Base-by-base conservation (phyloP, 2,113 vertebrate species). In the Colius striatus region DNA sequence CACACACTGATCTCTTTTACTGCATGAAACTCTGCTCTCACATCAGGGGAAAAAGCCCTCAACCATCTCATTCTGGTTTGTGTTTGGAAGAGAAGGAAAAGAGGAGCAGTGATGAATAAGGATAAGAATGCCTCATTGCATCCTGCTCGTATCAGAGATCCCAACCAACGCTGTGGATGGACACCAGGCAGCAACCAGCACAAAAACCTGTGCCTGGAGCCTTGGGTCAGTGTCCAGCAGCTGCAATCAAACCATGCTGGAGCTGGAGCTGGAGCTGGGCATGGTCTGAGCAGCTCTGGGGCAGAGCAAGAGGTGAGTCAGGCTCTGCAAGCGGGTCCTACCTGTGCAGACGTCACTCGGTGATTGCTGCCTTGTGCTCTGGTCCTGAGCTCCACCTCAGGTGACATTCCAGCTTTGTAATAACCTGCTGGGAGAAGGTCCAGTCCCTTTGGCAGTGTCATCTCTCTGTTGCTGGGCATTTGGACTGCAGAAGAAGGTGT, bases 271-370 rank as follows among this genome's bases (percentile, higher is more conserved):
- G 38, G n/a, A n/a, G n/a, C n/a, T n/a, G n/a, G n/a, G n/a, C n/a
- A n/a, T n/a, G 45, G 29, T 34, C 72, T 66, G 43, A 41, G 30
- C 66, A 86, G 58, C 62, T 32, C 43, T 48, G 55, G 36, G 34
- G 29, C 10, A 57, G 21, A 57, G 23, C 72, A 70, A 53, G 60
- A 60, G 50, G 45, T 5, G 14, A 6, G 16, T 3, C 0, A 0
- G 8, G 16, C 18, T 13, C 66, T 91, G 54, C 0, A 2, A 47
- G 50, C 0, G 1, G 36, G 45, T 65, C 55, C 55, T 48, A 32
- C 29, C n/a, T 34, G 38, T 5, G 29, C 51, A 70, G 50, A 11
- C 43, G 50, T n/a, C 62, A 29, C 23, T 32, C 74, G 38, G 60
- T 2, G 20, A 72, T 10, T 85, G 23, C 26, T 8, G 30, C 11